These are phyloP conservation scores for Scophthalmus maximus DNA, from an alignment of 2,113 vertebrate genomes.

Conservation along the genomic window DNA sequence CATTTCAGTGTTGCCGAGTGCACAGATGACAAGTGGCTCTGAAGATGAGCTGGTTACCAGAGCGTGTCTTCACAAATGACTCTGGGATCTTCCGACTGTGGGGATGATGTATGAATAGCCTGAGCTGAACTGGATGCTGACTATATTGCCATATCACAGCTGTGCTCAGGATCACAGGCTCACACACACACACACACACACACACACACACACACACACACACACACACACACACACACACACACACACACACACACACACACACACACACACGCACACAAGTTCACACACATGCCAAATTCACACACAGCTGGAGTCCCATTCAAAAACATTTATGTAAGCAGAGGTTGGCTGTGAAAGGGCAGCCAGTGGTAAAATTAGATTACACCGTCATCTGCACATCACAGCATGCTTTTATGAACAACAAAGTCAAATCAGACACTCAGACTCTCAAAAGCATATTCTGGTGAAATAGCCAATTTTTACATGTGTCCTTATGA, in stretches of 20 bases:
- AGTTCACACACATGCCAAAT: neutral
- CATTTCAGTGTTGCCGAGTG: slow-evolving; percentile 14
- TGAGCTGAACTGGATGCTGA: slow-evolving; percentile 38
- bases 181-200: neutral
- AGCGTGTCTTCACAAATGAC: slow-evolving; percentile 50
- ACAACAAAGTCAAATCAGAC: slow-evolving; percentile 20
- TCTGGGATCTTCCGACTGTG: slow-evolving; percentile 45
- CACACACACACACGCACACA: slow-evolving; percentile 1
- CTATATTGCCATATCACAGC: slow-evolving; percentile 41
- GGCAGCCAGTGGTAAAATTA: slow-evolving; percentile 25
- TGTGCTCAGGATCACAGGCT: slow-evolving; percentile 26
- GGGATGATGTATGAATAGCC: slow-evolving; percentile 54
- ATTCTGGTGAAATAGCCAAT: neutral
- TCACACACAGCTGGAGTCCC: neutral
- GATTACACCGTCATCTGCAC: slow-evolving; percentile 19
- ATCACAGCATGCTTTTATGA: slow-evolving; percentile 29
- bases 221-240: neutral
- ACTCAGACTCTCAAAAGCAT: slow-evolving; percentile 5
- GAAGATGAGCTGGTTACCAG: slow-evolving; percentile 55
- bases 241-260: neutral
- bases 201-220: slow-evolving; percentile 4
- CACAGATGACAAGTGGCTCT: slow-evolving; percentile 30
- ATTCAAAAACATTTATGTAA: slow-evolving; percentile 12
- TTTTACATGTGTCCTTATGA: neutral
- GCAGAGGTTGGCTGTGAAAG: slow-evolving; percentile 39